Conservation (phyloP, 1,140 invertebrate genomes). For the Drosophila gunungcola region DNA sequence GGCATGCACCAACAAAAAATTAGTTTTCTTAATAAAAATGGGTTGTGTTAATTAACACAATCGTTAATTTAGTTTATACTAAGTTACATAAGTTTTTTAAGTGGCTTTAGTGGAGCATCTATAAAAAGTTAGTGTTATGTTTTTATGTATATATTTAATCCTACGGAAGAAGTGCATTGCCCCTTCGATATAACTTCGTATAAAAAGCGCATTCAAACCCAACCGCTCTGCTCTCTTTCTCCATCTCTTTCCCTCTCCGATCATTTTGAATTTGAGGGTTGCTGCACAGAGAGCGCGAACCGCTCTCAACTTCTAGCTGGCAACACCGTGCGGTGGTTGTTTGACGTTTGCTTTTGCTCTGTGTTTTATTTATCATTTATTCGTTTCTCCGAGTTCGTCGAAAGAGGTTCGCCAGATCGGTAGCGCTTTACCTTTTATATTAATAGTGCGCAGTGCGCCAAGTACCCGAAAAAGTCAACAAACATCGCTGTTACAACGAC, state of each 20-base stretch:
- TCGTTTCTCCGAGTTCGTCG: constrained; percentile 38
- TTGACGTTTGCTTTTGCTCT: constrained; percentile 68
- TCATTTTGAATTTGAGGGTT: constrained; percentile 64
- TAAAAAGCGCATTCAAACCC: constrained; percentile 39
- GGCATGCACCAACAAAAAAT: no score
- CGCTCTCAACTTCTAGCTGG: constrained; percentile 19
- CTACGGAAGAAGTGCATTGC: constrained; percentile 18
- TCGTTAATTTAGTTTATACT: no score
- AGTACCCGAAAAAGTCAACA: constrained; percentile 29
- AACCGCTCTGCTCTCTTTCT: neutral
- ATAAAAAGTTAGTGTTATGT: no score
- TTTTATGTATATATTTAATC: no score
- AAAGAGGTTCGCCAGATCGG: constrained; percentile 33
- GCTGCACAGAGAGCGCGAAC: constrained; percentile 32
- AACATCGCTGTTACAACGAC: constrained; percentile 15
- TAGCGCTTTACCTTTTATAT: constrained; percentile 8
- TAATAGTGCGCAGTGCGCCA: constrained; percentile 40
- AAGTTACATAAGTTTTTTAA: no score
- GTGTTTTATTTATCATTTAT: constrained; percentile 45
- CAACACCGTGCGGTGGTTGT: constrained; percentile 66
- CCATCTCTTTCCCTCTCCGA: constrained; percentile 28
- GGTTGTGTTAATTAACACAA: no score
- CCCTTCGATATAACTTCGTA: neutral
- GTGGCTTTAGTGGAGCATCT: no score
- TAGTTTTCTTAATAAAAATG: no score